Percentiles rank a stretch among this genome's conserved stretches.
Conservation (phyloP, 2,113 vertebrate genomes). For the Neolamprologus cancellatus region DNA sequence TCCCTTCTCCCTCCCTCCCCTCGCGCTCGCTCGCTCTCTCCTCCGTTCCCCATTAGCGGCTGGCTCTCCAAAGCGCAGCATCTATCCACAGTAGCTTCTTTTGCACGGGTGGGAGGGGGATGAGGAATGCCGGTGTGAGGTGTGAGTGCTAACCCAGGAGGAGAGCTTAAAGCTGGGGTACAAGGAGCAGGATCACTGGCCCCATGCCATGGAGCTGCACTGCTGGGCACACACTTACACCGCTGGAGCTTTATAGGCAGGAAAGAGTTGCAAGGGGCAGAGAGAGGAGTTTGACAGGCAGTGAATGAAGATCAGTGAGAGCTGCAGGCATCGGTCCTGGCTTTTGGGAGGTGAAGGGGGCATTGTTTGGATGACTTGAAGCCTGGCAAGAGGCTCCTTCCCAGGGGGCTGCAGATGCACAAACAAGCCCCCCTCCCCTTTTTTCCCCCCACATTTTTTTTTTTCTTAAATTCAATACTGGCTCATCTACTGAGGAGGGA, state of each 20-base stretch:
- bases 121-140: slow-evolving; percentile 61
- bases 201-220: slow-evolving; percentile 62
- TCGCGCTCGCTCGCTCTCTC: slow-evolving; percentile 29
- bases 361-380: slow-evolving; percentile 27
- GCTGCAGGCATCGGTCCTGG: slow-evolving; percentile 3
- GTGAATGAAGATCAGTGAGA: background rate
- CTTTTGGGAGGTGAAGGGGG: slow-evolving; percentile 4
- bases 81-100: slow-evolving; percentile 83
- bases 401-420: slow-evolving; percentile 31
- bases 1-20: slow-evolving; percentile 69
- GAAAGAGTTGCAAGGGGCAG: slow-evolving; percentile 30
- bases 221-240: background rate
- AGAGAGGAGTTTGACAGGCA: slow-evolving; percentile 19
- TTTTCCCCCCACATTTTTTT: background rate
- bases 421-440: background rate
- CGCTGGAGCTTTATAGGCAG: background rate
- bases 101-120: slow-evolving; percentile 69
- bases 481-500: background rate
- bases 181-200: slow-evolving; percentile 46
- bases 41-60: slow-evolving; percentile 86
- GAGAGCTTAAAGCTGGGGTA: slow-evolving; percentile 27
- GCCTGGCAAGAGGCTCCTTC: slow-evolving; percentile 1
- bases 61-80: slow-evolving; percentile 85
- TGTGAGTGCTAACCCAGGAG: slow-evolving; percentile 59
- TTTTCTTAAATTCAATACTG: background rate